Evolutionary conservation across 2,888 invertebrate genomes (phyloP).

Genomic region (Eupelmus urozonus): DNA sequence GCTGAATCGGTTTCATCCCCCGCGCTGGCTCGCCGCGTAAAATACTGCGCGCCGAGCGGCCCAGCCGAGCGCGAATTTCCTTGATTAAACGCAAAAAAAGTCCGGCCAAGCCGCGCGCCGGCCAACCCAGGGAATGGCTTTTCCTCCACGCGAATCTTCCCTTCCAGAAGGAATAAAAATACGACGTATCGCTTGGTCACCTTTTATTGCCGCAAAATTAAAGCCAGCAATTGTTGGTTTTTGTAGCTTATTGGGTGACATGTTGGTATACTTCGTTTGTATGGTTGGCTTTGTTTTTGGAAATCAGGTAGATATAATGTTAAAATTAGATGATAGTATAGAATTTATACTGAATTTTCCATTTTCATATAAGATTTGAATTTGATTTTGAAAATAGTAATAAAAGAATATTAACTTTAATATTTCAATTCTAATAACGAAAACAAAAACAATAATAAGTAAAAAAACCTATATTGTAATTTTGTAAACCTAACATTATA

Average conservation of each 20-base stretch:
- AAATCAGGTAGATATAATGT: no score
- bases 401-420: no score
- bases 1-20: neutral
- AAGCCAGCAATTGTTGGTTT: slow-evolving; percentile 24
- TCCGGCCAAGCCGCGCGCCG: neutral
- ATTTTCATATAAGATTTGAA: no score
- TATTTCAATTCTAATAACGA: no score
- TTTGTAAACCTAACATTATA: no score
- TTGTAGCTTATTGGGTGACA: neutral
- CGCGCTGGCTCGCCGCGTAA: slow-evolving; percentile 60
- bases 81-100: slow-evolving; percentile 76
- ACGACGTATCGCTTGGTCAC: neutral
- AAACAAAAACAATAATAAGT: no score
- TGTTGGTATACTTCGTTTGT: neutral
- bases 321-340: no score
- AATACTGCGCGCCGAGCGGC: slow-evolving; percentile 61
- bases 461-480: no score
- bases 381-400: no score
- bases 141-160: slow-evolving; percentile 38
- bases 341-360: no score
- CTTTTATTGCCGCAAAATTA: slow-evolving; percentile 37
- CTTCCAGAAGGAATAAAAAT: slow-evolving; percentile 41
- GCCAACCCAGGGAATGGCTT: slow-evolving; percentile 17
- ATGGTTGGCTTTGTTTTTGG: neutral
- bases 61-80: slow-evolving; percentile 75